These are phyloP conservation scores for Labroides dimidiatus DNA, from an alignment of 2,797 vertebrate genomes.

Conservation along the genomic window DNA sequence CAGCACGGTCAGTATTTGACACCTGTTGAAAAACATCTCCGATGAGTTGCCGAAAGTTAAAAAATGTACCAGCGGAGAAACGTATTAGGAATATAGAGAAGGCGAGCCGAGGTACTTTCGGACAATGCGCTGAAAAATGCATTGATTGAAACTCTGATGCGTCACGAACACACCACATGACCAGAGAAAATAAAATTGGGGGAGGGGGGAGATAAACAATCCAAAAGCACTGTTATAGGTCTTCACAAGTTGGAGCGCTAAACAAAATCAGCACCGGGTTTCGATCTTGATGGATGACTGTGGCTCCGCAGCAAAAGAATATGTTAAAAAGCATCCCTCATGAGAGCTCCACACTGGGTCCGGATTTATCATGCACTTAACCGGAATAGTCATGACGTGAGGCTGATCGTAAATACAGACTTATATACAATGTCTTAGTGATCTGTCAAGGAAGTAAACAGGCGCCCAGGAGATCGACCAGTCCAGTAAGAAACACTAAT, in stretches of 20 bases:
- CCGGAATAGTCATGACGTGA: conserved; percentile 4
- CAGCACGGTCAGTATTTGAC: conserved; percentile 10
- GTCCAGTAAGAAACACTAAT: conserved; percentile 16
- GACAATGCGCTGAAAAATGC: conserved; percentile 11
- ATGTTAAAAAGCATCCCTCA: conserved; percentile 22
- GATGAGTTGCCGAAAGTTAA: neutral
- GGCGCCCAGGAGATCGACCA: conserved; percentile 64
- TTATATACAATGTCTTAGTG: conserved; percentile 20
- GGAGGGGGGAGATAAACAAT: too few species aligned
- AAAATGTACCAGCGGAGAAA: neutral
- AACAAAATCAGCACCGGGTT: neutral
- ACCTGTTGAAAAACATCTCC: conserved; percentile 45
- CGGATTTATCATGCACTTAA: conserved; percentile 61
- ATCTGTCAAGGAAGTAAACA: conserved; percentile 56
- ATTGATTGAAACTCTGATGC: conserved; percentile 34
- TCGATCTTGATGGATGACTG: neutral
- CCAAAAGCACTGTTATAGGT: too few species aligned
- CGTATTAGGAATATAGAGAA: too few species aligned
- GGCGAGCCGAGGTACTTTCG: conserved; percentile 16
- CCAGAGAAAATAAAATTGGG: neutral
- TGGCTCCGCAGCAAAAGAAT: conserved; percentile 5
- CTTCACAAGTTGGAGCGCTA: neutral
- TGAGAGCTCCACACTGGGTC: conserved; percentile 13
- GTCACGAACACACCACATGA: conserved; percentile 9
- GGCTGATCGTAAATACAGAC: conserved; percentile 21